A percentile compares a stretch with the other conserved stretches of the same genome.
Evolutionary conservation across 2,888 invertebrate genomes (phyloP).

Genomic region (Margaritifera margaritifera): DNA sequence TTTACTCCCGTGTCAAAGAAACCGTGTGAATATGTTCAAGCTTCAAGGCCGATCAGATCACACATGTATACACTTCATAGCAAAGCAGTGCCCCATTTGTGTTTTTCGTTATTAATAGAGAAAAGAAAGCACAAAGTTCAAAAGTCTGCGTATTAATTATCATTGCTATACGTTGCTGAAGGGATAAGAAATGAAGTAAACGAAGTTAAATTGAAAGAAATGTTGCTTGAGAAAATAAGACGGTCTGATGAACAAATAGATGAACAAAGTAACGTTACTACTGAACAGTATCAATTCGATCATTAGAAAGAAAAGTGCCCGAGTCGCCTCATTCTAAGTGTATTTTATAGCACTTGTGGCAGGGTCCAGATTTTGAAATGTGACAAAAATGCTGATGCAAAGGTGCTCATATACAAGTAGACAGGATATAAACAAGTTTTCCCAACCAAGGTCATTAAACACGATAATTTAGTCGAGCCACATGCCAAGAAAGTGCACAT

Average conservation of each 20-base stretch:
- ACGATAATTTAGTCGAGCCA: no score
- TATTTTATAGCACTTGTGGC: slow-evolving; percentile 17
- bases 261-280: slow-evolving; percentile 4
- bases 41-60: not conserved
- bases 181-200: no score
- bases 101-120: slow-evolving; percentile 5
- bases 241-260: not conserved
- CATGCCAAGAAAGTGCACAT: no score
- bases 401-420: no score
- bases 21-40: not conserved
- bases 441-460: no score
- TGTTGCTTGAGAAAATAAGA: not conserved
- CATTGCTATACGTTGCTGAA: no score
- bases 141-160: not conserved
- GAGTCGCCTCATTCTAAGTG: slow-evolving; percentile 15
- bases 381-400: no score
- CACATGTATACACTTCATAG: slow-evolving; percentile 5
- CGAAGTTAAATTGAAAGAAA: no score
- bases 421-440: no score
- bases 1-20: slow-evolving; percentile 19
- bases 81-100: slow-evolving; percentile 8
- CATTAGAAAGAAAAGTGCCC: slow-evolving; percentile 13
- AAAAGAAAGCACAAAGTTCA: slow-evolving; percentile 4
- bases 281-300: slow-evolving; percentile 5
- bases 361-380: no score